Conservation (phyloP, 2,797 vertebrate genomes). For the Gastrophryne carolinensis region DNA sequence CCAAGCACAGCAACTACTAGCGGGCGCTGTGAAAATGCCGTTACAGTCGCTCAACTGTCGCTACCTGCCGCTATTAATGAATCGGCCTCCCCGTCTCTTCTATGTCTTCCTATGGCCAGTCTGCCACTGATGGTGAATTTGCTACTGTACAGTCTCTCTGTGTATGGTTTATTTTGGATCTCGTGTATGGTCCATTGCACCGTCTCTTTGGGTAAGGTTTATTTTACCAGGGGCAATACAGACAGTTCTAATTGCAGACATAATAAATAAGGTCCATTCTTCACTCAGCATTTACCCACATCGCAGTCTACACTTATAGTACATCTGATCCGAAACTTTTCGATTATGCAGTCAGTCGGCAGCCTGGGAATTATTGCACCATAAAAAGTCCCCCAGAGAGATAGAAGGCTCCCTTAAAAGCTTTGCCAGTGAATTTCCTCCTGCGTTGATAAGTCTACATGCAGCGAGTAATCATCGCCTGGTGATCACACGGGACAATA, state of each 20-base stretch:
- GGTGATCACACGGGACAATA: neutral
- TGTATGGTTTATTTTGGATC: no score
- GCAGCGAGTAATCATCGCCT: neutral
- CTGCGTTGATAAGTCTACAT: constrained; percentile 9
- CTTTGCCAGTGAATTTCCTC: neutral
- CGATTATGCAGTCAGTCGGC: neutral
- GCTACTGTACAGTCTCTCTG: no score
- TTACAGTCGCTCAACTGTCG: no score
- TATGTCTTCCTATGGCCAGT: no score
- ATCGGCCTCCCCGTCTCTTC: no score
- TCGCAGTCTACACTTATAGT: neutral
- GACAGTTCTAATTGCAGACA: neutral
- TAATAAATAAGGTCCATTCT: neutral
- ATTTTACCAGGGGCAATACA: neutral
- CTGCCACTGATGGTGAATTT: no score
- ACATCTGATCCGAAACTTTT: constrained; percentile 10
- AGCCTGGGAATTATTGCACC: neutral
- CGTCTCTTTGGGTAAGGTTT: no score
- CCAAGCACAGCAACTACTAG: no score
- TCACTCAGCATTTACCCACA: neutral
- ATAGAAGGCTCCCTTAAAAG: neutral
- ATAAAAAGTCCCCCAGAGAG: constrained; percentile 5
- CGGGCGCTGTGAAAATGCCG: no score
- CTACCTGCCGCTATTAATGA: no score
- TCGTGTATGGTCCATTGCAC: no score